These are phyloP conservation scores for Pachliopta kotzebuea DNA, from an alignment of 2,888 invertebrate species.

Conservation along the genomic window DNA sequence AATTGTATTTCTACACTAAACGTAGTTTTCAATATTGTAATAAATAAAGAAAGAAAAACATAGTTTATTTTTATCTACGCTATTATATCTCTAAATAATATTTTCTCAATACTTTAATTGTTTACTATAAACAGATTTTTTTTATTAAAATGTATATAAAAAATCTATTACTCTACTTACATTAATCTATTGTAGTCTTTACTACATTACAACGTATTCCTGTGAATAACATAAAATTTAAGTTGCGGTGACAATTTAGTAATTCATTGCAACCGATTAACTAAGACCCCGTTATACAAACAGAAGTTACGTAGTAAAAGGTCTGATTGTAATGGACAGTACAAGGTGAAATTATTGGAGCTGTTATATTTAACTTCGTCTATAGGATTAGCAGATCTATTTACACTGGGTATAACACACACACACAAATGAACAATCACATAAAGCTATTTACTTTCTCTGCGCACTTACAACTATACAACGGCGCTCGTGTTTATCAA, in stretches of 20 bases:
- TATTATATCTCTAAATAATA: no score
- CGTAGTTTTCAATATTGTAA: no score
- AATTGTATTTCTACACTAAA: no score
- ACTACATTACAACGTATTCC: neutral
- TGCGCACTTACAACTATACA: conserved; percentile 5
- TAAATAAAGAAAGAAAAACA: no score
- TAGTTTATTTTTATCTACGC: no score
- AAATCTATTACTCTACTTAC: no score
- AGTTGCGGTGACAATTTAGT: conserved; percentile 7
- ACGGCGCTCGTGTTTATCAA: conserved; percentile 20
- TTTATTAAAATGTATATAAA: no score
- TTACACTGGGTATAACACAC: conserved; percentile 13
- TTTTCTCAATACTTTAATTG: no score
- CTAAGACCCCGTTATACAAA: neutral
- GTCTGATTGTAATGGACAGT: conserved; percentile 6
- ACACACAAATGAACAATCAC: neutral
- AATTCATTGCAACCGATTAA: conserved; percentile 7
- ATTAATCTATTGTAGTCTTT: no score
- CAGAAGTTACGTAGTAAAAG: neutral
- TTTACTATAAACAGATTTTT: no score
- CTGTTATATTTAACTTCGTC: neutral
- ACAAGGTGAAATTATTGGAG: neutral
- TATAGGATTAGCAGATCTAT: conserved; percentile 9
- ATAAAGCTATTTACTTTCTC: conserved; percentile 28
- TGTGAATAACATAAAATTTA: conserved; percentile 16